These are phyloP conservation scores for Steinernema feltiae DNA, from an alignment of 1,140 invertebrate species.

Conservation along the genomic window DNA sequence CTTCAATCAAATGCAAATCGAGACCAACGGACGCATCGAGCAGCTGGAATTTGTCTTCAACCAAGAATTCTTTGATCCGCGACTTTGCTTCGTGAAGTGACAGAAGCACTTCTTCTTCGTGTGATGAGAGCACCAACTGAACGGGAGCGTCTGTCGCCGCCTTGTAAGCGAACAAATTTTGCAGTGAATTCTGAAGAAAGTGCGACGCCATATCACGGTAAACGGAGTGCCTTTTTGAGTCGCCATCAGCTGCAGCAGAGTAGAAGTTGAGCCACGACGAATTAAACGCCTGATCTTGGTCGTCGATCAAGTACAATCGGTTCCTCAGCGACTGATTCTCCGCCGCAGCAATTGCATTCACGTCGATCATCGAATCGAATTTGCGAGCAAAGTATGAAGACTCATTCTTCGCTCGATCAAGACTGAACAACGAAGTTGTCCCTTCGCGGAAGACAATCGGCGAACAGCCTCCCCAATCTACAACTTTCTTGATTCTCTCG, in stretches of 20 bases:
- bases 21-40: not conserved
- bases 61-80: not conserved
- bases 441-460: constrained; percentile 80
- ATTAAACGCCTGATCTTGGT: constrained; percentile 31
- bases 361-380: constrained; percentile 48
- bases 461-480: constrained; percentile 99
- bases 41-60: not conserved
- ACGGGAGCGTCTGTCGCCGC: not conserved
- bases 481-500: constrained; percentile 85
- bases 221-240: not conserved
- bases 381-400: constrained; percentile 48
- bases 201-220: not conserved
- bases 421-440: not conserved
- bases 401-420: constrained; percentile 36
- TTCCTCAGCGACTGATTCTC: constrained; percentile 46
- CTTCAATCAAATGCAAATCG: not conserved
- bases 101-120: not conserved
- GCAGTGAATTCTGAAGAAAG: not conserved
- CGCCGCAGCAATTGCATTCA: constrained; percentile 38
- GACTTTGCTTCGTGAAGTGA: not conserved
- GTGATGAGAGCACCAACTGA: not conserved
- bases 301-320: not conserved
- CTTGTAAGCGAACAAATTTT: not conserved
- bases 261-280: constrained; percentile 48
- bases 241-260: constrained; percentile 28